Evolutionary conservation across 2,113 vertebrate genomes (phyloP).

Genomic region (Antechinus stuartii): DNA sequence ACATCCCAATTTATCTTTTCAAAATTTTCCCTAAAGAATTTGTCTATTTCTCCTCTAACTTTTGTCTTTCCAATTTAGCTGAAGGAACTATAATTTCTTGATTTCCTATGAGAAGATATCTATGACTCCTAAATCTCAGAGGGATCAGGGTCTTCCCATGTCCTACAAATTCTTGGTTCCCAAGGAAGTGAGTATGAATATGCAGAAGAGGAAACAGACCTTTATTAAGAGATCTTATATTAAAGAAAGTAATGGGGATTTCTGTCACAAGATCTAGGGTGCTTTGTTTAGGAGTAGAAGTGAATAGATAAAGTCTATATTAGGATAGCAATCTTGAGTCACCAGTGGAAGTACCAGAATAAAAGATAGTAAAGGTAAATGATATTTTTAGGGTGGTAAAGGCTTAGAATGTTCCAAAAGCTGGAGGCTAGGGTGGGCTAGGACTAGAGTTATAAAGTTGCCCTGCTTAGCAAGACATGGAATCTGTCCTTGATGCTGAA

Average conservation of each 20-base stretch:
- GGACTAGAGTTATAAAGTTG: neutral
- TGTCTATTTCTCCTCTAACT: neutral
- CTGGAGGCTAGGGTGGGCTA: neutral
- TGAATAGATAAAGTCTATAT: neutral
- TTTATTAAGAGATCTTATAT: neutral
- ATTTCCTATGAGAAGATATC: neutral
- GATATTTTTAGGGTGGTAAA: neutral
- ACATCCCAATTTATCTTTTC: neutral
- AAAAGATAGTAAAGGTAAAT: neutral
- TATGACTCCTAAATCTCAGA: neutral
- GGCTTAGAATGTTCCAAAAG: neutral
- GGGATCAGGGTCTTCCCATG: neutral
- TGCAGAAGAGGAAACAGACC: neutral
- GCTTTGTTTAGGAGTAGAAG: neutral
- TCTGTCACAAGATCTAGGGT: neutral
- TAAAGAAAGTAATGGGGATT: neutral
- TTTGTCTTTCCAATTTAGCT: neutral
- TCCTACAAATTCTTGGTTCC: neutral
- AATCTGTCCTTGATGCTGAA: neutral
- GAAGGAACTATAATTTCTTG: neutral
- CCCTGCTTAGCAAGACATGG: neutral
- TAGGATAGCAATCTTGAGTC: neutral
- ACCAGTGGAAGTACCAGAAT: neutral
- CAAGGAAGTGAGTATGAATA: neutral
- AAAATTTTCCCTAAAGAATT: neutral